Base-by-base conservation (phyloP, 2,797 vertebrate species). In the Yasuhikotakia modesta region DNA sequence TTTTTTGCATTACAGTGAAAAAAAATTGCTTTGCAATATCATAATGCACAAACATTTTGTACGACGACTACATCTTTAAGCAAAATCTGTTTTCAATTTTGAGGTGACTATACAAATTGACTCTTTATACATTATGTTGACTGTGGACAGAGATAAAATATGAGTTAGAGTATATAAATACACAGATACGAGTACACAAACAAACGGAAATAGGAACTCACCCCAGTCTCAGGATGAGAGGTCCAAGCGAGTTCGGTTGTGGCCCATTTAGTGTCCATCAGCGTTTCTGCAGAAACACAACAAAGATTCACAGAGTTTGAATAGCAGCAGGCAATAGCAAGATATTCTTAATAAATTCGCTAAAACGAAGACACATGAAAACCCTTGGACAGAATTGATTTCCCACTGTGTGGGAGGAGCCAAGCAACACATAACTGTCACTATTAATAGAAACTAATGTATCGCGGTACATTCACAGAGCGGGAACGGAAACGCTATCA, bases 231-330 rank as follows among this genome's bases (percentile, higher is more conserved):
- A 0, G 97, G 97, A 90, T 98, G 96, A 82, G 96, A 90, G 39
- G 96, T 97, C 97, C 97, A 99, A 0, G 95, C 96, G 88, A 99
- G 89, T 88, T 99, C 97, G 55, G 97, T 98, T 0, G 96, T 98
- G 86, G 96, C 96, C 96, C 95, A 97, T 87, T 96, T 98, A 0
- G 96, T 98, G 92, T 99, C 97, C 96, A 98, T 98, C 89, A 99
- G 91, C 19, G 96, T 98, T 90, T 98, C 97, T 99, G 90, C 80
- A 89, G 48, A 90, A 80, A 88, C 79, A 87, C 66, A 82, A 39
- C 55, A 80, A 35, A 55, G 68, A 72, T 80, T 83, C 86, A 70
- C 6, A 69, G 2, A 70, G 24, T 53, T 19, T 50, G 16, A 60
- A 82, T 22, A 67, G 35, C 19, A 69, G 48, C 66, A 22, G 12